Percentiles rank a stretch among this genome's conserved stretches.
phyloP scores from a whole-genome alignment of 2,888 invertebrate species.

The Drosophila buzzatii region DNA sequence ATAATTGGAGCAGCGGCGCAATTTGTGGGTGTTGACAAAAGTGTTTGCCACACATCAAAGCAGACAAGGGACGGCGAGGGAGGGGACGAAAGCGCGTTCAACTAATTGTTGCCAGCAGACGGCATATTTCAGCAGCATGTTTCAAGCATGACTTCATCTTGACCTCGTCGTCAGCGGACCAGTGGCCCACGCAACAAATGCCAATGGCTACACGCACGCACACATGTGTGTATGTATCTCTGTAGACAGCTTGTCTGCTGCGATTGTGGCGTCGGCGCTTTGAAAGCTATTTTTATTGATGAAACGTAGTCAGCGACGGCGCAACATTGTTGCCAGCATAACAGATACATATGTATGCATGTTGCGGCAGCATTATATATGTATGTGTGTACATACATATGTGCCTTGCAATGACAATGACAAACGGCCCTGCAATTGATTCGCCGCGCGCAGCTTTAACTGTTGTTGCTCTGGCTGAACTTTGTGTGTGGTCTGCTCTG shows the following conservation, averaged over 20 bases:
- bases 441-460: constrained; percentile 49
- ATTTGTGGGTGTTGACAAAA: constrained; percentile 78
- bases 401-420: constrained; percentile 58
- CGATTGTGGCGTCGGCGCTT: constrained; percentile 66
- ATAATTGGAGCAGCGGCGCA: constrained; percentile 67
- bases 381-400: not conserved
- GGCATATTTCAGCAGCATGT: constrained; percentile 52
- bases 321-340: constrained; percentile 37
- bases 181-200: constrained; percentile 53
- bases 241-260: constrained; percentile 71
- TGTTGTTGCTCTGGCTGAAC: constrained; percentile 17
- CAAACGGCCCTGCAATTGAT: constrained; percentile 69
- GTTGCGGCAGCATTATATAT: constrained; percentile 58
- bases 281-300: constrained; percentile 76
- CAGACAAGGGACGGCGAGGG: not conserved
- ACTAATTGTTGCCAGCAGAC: constrained; percentile 53
- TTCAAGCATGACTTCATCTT: constrained; percentile 79
- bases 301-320: constrained; percentile 55
- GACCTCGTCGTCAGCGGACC: constrained; percentile 60
- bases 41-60: constrained; percentile 38
- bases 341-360: constrained; percentile 11
- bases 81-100: not conserved
- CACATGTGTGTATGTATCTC: not conserved
- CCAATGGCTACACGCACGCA: constrained; percentile 35
- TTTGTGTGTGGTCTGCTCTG: constrained; percentile 54